phyloP scores from a whole-genome alignment of 2,888 invertebrate genomes.

The Ecliptopera silaceata region DNA sequence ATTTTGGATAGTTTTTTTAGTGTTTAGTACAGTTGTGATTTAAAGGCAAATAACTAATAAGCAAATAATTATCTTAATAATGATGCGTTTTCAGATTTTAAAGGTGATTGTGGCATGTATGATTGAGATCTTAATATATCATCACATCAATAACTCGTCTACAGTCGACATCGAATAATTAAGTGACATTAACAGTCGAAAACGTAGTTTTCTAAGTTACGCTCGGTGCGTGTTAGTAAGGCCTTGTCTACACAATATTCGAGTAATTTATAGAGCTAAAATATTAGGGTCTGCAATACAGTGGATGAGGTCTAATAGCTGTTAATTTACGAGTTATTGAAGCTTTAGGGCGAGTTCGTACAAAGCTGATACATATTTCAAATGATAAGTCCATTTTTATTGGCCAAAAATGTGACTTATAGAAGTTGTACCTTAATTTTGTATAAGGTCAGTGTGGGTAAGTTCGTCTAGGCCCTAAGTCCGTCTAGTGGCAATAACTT shows the following conservation, averaged over 20 bases:
- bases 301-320: constrained; percentile 16
- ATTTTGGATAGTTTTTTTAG: too few relatives aligned
- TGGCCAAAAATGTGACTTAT: too few relatives aligned
- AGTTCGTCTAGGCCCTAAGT: too few relatives aligned
- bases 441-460: too few relatives aligned
- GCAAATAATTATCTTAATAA: neutral
- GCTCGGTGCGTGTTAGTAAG: constrained; percentile 36
- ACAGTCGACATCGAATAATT: constrained; percentile 39
- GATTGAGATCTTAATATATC: neutral
- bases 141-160: constrained; percentile 37
- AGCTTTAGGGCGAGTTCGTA: constrained; percentile 27
- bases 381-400: too few relatives aligned
- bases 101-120: constrained; percentile 13
- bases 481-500: too few relatives aligned
- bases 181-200: constrained; percentile 47
- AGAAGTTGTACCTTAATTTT: too few relatives aligned
- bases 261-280: neutral
- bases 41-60: too few relatives aligned
- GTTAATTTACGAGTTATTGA: constrained; percentile 34
- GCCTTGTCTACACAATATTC: neutral
- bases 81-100: neutral
- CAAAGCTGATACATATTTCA: neutral
- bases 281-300: neutral
- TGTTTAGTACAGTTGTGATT: too few relatives aligned
- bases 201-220: constrained; percentile 60